phyloP scores from a whole-genome alignment of 2,797 vertebrate genomes.

The Allobates femoralis region DNA sequence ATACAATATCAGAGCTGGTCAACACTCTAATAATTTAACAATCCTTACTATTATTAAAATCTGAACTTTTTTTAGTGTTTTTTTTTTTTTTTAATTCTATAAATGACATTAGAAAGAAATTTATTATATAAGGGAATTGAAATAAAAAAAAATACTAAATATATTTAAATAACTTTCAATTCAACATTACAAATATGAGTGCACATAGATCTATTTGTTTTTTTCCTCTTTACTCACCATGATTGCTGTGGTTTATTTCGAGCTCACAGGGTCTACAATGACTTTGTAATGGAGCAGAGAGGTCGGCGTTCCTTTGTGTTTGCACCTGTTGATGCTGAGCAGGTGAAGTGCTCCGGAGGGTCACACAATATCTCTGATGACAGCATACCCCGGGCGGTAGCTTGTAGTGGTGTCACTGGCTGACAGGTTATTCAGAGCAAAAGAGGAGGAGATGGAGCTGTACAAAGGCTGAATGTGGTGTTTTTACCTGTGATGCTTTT shows the following conservation, averaged over 20 bases:
- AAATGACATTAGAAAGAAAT: background rate
- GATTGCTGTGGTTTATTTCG: background rate
- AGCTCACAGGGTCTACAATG: background rate
- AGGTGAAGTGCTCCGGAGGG: slow-evolving; percentile 38
- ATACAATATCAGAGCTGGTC: background rate
- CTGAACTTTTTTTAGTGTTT: no score
- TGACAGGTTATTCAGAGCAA: slow-evolving; percentile 38
- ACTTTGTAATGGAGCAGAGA: background rate
- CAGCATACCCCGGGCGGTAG: slow-evolving; percentile 19
- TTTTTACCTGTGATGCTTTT: background rate
- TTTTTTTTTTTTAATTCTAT: no score
- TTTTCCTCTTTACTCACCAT: slow-evolving; percentile 43
- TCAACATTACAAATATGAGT: background rate
- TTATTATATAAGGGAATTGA: background rate
- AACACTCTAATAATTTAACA: no score
- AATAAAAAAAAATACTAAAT: background rate
- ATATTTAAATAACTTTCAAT: background rate
- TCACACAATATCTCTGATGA: slow-evolving; percentile 36
- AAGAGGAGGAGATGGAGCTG: slow-evolving; percentile 14
- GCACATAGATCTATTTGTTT: background rate
- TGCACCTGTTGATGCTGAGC: slow-evolving; percentile 8
- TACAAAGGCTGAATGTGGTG: background rate
- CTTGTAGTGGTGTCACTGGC: slow-evolving; percentile 27
- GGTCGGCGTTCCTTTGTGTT: slow-evolving; percentile 16
- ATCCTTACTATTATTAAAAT: no score